Evolutionary conservation across 2,888 invertebrate species (phyloP), one percentile per base, ranked within the genome.

Genomic region (Cryptosula pallasiana): DNA sequence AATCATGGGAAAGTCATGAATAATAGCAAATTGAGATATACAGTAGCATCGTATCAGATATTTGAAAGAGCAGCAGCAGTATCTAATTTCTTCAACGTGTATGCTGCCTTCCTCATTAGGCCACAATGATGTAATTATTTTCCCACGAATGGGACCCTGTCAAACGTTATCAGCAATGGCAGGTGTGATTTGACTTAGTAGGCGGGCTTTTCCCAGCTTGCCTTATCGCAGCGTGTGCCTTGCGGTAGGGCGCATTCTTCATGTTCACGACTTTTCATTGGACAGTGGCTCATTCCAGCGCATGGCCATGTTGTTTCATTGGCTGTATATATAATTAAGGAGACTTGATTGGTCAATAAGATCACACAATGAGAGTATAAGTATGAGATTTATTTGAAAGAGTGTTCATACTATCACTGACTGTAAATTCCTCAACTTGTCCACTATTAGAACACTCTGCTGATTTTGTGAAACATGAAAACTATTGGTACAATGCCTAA

Each of bases 51-150:
- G 45, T 45, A 45, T 45, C 45, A 45, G 45, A 5, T 45, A 20
- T 45, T 5, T 20, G 9, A 13, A 13, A 45, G 5, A 45, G 20
- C 45, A 57, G 23, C 57, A n/a, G 3, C n/a, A 23, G 13, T 57
- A 57, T 63, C 27, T 63, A 63, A 63, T 63, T 63, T 32, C 63
- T 63, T 63, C 63, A 63, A 32, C 63, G 32, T 63, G 63, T 63
- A 5, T 34, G 63, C 63, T 63, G 63, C 63, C 63, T 32, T 25
- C 20, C 25, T 63, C 63, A 63, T 63, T 27, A 63, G 32, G 32
- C 20, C 34, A 13, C 2, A 32, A 63, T 63, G 63, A 63, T 63
- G 63, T 63, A 63, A 63, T 32, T 63, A 63, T 63, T 63, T 63
- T 63, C 63, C 63, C 63, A 63, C 63, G 63, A 27, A 63, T 27